Percentiles rank a stretch among this genome's conserved stretches.
Conservation (phyloP, 1,140 invertebrate genomes). For the Drosophila trapezifrons region DNA sequence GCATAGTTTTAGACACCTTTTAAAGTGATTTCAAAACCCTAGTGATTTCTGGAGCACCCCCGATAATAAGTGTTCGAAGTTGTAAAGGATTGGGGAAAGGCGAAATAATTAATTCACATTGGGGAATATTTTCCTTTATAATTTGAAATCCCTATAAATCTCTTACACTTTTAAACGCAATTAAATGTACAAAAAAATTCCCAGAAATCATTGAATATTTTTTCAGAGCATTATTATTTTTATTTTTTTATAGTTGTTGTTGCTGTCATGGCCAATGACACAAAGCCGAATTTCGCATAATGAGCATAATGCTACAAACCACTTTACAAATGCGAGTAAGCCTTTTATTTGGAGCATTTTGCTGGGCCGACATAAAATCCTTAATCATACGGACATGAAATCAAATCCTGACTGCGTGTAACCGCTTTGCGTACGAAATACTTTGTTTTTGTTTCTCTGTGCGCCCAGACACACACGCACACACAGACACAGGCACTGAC, state of each 20-base stretch:
- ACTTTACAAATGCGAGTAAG: conserved; percentile 32
- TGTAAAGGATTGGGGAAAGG: too few relatives aligned
- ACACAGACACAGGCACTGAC: conserved; percentile 3
- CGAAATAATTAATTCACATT: too few relatives aligned
- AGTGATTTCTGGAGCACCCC: too few relatives aligned
- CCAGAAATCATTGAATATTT: neutral
- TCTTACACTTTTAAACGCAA: neutral
- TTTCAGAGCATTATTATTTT: neutral
- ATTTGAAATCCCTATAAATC: too few relatives aligned
- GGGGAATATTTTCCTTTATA: too few relatives aligned
- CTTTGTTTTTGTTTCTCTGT: conserved; percentile 46
- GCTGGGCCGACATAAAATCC: conserved; percentile 30
- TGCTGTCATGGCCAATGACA: conserved; percentile 8
- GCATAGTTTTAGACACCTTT: too few relatives aligned
- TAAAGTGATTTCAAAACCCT: too few relatives aligned
- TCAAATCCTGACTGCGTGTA: conserved; percentile 47
- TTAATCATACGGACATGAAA: conserved; percentile 46
- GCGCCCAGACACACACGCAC: conserved; percentile 21
- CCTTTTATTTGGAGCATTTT: conserved; percentile 36
- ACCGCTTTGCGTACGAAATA: conserved; percentile 34
- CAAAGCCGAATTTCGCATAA: conserved; percentile 23
- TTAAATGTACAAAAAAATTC: neutral
- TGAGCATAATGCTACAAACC: conserved; percentile 38
- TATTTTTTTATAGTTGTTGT: neutral
- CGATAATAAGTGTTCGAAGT: too few relatives aligned